phyloP scores from a whole-genome alignment of 2,888 invertebrate species.

The Macaria liturata region DNA sequence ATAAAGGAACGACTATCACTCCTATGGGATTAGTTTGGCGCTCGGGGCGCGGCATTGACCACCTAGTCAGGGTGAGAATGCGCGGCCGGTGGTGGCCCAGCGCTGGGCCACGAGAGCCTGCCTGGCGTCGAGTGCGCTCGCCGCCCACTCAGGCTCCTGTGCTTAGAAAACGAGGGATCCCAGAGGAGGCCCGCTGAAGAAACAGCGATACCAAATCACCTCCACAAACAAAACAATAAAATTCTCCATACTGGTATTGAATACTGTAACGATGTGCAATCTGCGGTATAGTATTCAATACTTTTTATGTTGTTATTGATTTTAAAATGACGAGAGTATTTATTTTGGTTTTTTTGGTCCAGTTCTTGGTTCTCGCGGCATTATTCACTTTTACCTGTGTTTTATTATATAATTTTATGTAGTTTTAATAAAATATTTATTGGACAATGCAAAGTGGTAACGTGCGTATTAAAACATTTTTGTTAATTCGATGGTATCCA shows the following conservation, averaged over 20 bases:
- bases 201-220: slow-evolving; percentile 24
- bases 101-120: slow-evolving; percentile 32
- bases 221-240: slow-evolving; percentile 6
- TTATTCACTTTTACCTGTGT: too few species aligned
- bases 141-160: slow-evolving; percentile 30
- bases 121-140: slow-evolving; percentile 24
- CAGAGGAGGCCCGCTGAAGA: slow-evolving; percentile 34
- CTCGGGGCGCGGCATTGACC: slow-evolving; percentile 29
- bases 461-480: too few species aligned
- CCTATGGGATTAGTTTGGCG: slow-evolving; percentile 31
- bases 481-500: too few species aligned
- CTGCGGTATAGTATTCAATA: slow-evolving; percentile 12
- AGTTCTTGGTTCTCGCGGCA: background rate
- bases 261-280: slow-evolving; percentile 7
- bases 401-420: too few species aligned
- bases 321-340: background rate
- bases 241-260: slow-evolving; percentile 18
- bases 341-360: background rate
- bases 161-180: slow-evolving; percentile 30
- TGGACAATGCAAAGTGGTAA: too few species aligned
- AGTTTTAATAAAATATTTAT: too few species aligned
- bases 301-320: slow-evolving; percentile 2
- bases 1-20: slow-evolving; percentile 19
- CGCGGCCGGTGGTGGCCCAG: slow-evolving; percentile 29
- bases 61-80: slow-evolving; percentile 15